These are phyloP conservation scores for Manis crassicaudata DNA, from an alignment of 2,797 vertebrate genomes.

Conservation along the genomic window DNA sequence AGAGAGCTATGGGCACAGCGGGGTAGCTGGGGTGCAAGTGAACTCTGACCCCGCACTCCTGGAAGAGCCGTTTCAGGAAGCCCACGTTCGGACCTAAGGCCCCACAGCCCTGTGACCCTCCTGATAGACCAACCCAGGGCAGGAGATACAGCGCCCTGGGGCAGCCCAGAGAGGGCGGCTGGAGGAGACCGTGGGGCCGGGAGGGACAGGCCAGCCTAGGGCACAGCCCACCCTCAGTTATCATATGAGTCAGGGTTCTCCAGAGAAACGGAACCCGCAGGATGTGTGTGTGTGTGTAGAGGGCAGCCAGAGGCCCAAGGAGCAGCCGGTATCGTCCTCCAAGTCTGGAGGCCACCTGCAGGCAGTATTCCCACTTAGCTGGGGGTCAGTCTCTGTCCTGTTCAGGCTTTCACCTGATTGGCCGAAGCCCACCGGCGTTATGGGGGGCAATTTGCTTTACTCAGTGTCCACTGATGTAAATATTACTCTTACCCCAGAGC, in stretches of 20 bases:
- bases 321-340: neutral
- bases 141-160: neutral
- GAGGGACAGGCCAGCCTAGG: too few species aligned
- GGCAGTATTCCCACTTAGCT: neutral
- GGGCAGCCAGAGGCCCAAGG: neutral
- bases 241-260: too few species aligned
- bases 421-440: too few species aligned
- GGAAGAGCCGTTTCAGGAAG: neutral
- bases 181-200: neutral
- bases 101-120: accelerated
- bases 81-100: accelerated
- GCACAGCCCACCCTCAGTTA: too few species aligned
- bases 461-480: neutral
- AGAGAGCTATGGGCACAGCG: too few species aligned
- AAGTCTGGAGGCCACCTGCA: accelerated
- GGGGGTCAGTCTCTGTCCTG: neutral
- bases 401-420: neutral
- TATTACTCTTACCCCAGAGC: neutral
- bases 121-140: accelerated
- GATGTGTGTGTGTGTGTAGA: neutral
- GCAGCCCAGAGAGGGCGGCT: accelerated
- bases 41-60: accelerated
- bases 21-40: accelerated
- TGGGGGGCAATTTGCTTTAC: neutral
- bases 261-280: too few species aligned